Conservation (phyloP, 2,888 invertebrate species). For the Hypolimnas misippus region DNA sequence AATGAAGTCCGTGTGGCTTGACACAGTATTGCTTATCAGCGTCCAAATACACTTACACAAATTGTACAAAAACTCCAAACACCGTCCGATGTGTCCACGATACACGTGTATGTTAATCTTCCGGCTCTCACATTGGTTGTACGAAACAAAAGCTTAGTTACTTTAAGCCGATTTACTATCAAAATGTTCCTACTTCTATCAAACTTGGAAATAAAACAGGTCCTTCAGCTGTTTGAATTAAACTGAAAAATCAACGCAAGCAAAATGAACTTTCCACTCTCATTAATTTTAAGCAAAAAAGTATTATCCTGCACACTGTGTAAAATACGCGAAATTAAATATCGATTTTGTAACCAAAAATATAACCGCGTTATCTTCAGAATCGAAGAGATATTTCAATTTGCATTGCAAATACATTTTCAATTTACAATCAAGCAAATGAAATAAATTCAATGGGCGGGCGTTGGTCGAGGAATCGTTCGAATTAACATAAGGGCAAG, state of each 20-base stretch:
- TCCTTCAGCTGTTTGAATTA: no score
- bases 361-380: conserved; percentile 54
- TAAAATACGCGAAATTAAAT: conserved; percentile 28
- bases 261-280: background rate
- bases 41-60: no score
- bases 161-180: no score
- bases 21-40: no score
- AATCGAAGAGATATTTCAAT: conserved; percentile 51
- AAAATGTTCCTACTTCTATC: no score
- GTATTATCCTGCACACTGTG: background rate
- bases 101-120: no score
- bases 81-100: no score
- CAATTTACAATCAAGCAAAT: conserved; percentile 79
- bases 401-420: conserved; percentile 77
- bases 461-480: conserved; percentile 61
- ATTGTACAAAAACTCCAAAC: no score
- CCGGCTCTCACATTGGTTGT: no score
- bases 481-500: conserved; percentile 51
- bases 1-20: no score
- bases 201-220: no score
- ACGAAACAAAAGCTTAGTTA: no score
- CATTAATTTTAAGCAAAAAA: background rate
- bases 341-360: conserved; percentile 32
- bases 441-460: conserved; percentile 71
- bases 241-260: background rate